phyloP scores from a whole-genome alignment of 2,113 vertebrate genomes.

The Tupaia tana region DNA sequence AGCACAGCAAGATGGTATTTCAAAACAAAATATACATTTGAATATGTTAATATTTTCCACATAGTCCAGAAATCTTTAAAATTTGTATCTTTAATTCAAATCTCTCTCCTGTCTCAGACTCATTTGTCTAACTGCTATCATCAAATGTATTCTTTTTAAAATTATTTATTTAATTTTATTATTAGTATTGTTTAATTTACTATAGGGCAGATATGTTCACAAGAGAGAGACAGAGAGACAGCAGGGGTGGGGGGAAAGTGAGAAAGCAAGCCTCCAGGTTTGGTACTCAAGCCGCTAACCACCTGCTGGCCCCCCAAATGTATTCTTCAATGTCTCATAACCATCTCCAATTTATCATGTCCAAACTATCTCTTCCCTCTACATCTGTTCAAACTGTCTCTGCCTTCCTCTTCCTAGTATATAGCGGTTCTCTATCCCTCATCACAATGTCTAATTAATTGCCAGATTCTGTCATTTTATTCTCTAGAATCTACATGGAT shows the following conservation, averaged over 20 bases:
- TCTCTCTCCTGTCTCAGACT: not conserved
- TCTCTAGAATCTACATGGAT: not conserved
- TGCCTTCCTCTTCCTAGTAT: not conserved
- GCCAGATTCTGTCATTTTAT: not conserved
- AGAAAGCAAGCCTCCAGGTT: no score
- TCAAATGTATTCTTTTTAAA: not conserved
- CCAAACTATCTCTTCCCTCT: not conserved
- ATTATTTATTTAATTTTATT: no score
- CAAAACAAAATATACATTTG: not conserved
- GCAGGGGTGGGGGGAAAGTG: no score
- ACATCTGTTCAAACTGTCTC: fast-evolving
- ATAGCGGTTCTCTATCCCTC: fast-evolving
- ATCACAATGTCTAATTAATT: not conserved
- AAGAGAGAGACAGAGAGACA: no score
- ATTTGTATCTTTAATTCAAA: not conserved
- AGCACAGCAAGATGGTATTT: not conserved
- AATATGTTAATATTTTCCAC: not conserved
- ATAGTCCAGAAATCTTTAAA: not conserved
- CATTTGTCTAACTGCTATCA: not conserved
- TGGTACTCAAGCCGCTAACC: no score
- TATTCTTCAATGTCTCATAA: not conserved
- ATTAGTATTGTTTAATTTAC: no score
- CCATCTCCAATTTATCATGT: not conserved
- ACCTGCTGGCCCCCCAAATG: not conserved
- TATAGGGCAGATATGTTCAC: no score